Base-by-base conservation (phyloP, 2,888 invertebrate species). In the Tetheella fluctuosa region DNA sequence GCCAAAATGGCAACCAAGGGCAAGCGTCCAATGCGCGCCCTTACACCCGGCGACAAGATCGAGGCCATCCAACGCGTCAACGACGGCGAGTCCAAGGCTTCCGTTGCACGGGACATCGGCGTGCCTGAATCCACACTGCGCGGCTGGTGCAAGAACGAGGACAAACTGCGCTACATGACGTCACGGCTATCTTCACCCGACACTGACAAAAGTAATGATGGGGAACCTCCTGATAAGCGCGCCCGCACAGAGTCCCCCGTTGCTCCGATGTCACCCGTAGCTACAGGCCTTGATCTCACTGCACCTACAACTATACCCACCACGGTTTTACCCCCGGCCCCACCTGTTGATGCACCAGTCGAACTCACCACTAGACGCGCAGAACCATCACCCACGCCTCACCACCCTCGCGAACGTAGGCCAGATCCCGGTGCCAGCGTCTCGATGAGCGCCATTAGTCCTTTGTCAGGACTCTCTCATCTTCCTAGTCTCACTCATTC, bases 121-220 rank as follows among this genome's bases (percentile, higher is more conserved):
- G 97, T 97, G 20, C 97, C 97, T 0, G 97, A 97, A 85, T 97
- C 97, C 2, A 97, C 97, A 10, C 91, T 97, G 17, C 94, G 97
- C 3, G 97, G 97, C 62, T 97, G 97, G 97, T 97, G 97, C 89
- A 97, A 97, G 86, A 96, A 97, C 80, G 97, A 97, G 81, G 96
- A 96, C 75, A 97, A 97, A 85, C 86, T 93, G 69, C 90, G 93
- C 88, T 96, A 69, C 94, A 95, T 83, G 95, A 96, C 92, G 79
- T 95, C 96, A 30, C 94, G 95, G 12, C 95, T 96, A 76, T 95
- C 96, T 58, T 95, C 95, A 10, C 95, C 96, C 1, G 96, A 96
- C 70, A 96, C 96, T 53, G 94, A 94, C 76, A 94, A 94, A 79
- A 94, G 94, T 74, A 89, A 90, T 66, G 93, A 92, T 64, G 93